Base-by-base conservation (phyloP, 2,113 vertebrate species). In the Ceyx melanurus region DNA sequence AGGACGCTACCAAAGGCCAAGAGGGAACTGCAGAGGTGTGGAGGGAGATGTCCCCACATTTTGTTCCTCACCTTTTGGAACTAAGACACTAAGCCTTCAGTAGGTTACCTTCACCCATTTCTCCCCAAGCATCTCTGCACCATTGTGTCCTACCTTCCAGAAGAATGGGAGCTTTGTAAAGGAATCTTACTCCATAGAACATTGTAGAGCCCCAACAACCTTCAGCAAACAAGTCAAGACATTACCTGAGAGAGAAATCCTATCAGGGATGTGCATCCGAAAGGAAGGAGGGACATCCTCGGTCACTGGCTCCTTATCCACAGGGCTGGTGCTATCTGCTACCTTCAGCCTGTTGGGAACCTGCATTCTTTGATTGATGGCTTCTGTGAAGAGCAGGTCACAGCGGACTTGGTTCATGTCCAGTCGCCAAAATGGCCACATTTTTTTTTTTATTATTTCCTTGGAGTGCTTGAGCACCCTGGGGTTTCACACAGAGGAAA, bases 211-310 rank as follows among this genome's bases (percentile, higher is more conserved):
- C 40, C 40, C 66, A 57, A 4, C 48, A 75, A 65, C 53, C 45
- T 65, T 61, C 67, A 82, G 28, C 33, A 92, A 13, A 60, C 43
- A 71, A 13, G 3, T 21, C 46, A 37, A 42, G 15, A 26, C 45
- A 71, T 67, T 77, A 98, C 98, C 98, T 94, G 97, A 96, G 56
- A 98, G 96, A 6, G 97, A 97, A 88, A 98, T 95, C 94, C 97
- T 96, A 7, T 98, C 97, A 11, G 98, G 98, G 79, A 98, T 93
- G 25, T 98, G 97, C 98, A 98, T 98, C 51, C 35, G 95, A 79
- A 97, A 97, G 43, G 96, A 96, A 2, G 93, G 86, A 31, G 92
- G 78, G 31, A 90, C 29, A 28, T 96, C 95, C 28, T 97, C 96
- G 26, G 40, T 5, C 45, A 12, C 76, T 20, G 26, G 17, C 48